These are phyloP conservation scores for Acyrthosiphon pisum DNA, from an alignment of 1,140 invertebrate species.

Conservation along the genomic window DNA sequence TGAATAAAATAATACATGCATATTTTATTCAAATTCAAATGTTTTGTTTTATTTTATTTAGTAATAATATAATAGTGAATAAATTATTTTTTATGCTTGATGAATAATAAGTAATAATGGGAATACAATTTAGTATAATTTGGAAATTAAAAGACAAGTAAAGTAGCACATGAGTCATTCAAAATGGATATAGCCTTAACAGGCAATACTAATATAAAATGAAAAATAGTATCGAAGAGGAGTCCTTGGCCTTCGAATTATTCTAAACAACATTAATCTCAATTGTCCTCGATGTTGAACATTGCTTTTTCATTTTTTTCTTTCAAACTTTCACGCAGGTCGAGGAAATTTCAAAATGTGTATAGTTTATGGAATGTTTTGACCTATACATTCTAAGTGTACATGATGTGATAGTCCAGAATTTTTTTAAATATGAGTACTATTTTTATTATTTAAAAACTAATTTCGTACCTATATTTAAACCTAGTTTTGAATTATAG, in stretches of 20 bases:
- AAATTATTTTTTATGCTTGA: not conserved
- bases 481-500: not conserved
- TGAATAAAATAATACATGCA: not conserved
- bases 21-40: not conserved
- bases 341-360: not conserved
- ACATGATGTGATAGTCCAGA: not conserved
- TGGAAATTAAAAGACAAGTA: slow-evolving; percentile 4
- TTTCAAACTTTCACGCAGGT: slow-evolving; percentile 25
- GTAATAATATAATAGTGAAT: not conserved
- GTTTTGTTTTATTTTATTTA: not conserved
- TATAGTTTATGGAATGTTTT: not conserved
- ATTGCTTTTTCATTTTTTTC: slow-evolving; percentile 24
- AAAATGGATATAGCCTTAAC: slow-evolving; percentile 47
- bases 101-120: not conserved
- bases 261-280: slow-evolving; percentile 52
- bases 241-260: slow-evolving; percentile 53
- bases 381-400: not conserved
- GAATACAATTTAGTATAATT: not conserved
- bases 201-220: slow-evolving; percentile 43
- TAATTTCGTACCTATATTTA: not conserved
- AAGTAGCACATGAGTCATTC: slow-evolving; percentile 36
- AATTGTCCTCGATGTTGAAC: slow-evolving; percentile 35
- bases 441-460: not conserved
- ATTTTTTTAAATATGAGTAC: not conserved
- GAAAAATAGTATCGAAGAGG: slow-evolving; percentile 42